phyloP scores from a whole-genome alignment of 2,113 vertebrate species.

The Megalops atlanticus region DNA sequence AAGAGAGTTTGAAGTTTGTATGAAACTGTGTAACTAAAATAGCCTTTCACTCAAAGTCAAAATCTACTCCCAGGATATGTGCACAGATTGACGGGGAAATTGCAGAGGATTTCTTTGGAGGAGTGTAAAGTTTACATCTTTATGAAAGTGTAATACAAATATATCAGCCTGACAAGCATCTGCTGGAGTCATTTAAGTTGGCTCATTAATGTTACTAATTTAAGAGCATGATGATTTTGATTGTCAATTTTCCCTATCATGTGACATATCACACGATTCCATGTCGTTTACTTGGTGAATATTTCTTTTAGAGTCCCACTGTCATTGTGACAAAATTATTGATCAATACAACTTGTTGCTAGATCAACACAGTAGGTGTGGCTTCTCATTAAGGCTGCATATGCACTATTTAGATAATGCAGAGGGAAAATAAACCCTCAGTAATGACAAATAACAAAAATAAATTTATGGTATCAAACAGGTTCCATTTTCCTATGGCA shows the following conservation, averaged over 20 bases:
- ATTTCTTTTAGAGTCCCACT: too few relatives aligned
- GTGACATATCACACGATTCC: slow-evolving; percentile 5
- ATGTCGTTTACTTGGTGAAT: background rate
- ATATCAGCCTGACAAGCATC: background rate
- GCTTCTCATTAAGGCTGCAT: too few relatives aligned
- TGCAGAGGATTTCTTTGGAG: slow-evolving; percentile 1
- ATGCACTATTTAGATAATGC: too few relatives aligned
- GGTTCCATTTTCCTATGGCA: too few relatives aligned
- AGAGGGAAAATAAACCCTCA: too few relatives aligned
- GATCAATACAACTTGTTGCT: too few relatives aligned
- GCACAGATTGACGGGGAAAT: slow-evolving; percentile 22
- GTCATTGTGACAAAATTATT: too few relatives aligned
- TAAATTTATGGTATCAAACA: too few relatives aligned
- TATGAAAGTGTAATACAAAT: background rate
- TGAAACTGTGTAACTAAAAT: background rate
- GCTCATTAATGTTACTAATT: background rate
- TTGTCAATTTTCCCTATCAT: background rate
- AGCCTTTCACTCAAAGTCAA: background rate
- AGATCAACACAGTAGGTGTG: too few relatives aligned
- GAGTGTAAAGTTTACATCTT: background rate
- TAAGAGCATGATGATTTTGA: background rate
- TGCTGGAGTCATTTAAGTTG: background rate
- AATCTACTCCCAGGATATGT: background rate
- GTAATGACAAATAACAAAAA: too few relatives aligned
- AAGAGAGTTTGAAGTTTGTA: too few relatives aligned